These are phyloP conservation scores for Sebastes kiyomatsui DNA, from an alignment of 2,797 vertebrate species.

Conservation along the genomic window DNA sequence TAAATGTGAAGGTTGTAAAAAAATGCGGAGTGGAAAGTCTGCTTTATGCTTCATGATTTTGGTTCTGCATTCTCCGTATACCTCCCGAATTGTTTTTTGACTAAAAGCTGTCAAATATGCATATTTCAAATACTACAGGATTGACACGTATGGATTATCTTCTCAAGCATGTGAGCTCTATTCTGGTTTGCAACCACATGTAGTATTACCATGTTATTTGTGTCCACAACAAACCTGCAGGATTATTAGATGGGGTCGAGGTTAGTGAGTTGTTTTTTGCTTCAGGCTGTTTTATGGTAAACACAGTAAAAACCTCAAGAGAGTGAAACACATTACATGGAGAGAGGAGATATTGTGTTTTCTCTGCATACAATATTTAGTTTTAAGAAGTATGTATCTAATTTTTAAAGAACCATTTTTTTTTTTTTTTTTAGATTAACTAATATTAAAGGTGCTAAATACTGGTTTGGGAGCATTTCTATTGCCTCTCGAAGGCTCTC, in stretches of 20 bases:
- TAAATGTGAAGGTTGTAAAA: background rate
- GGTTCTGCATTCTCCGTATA: background rate
- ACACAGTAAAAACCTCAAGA: background rate
- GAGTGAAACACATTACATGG: background rate
- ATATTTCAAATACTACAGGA: background rate
- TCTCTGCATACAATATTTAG: background rate
- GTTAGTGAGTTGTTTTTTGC: background rate
- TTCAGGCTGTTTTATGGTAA: background rate
- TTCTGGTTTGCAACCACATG: background rate
- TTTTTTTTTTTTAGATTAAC: background rate
- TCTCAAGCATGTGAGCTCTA: background rate
- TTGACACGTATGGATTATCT: background rate
- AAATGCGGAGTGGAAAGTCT: background rate
- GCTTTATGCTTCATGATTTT: background rate
- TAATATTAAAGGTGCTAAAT: too few species aligned
- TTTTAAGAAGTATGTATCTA: too few species aligned
- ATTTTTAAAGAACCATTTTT: background rate
- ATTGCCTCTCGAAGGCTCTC: too few species aligned
- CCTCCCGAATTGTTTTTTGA: background rate
- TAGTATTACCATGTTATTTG: background rate
- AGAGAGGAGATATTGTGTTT: background rate
- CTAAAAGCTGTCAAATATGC: background rate
- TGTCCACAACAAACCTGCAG: background rate
- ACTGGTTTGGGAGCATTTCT: too few species aligned
- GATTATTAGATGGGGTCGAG: conserved; percentile 11